Evolutionary conservation across 2,797 vertebrate genomes (phyloP).

Genomic region (Tiaroga cobitis): DNA sequence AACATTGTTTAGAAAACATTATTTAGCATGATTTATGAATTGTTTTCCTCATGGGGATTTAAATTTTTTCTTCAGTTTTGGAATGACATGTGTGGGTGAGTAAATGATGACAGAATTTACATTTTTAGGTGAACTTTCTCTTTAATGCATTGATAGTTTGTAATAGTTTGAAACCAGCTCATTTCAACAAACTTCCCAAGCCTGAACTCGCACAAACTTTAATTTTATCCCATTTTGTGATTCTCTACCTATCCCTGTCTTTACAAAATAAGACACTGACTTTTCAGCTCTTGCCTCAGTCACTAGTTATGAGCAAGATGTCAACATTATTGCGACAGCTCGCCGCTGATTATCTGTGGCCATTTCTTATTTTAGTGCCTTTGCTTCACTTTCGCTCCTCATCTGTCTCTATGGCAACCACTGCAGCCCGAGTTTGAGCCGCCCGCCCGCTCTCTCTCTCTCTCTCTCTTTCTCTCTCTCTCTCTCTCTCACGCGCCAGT

Average conservation of each 20-base stretch:
- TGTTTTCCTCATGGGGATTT: too few species aligned
- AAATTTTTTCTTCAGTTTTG: not conserved
- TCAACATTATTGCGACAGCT: constrained; percentile 54
- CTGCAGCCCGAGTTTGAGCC: constrained; percentile 73
- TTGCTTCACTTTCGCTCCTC: constrained; percentile 70
- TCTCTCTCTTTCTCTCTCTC: constrained; percentile 12
- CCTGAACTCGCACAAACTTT: constrained; percentile 37
- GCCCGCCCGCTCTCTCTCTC: not conserved
- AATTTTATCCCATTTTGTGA: constrained; percentile 50
- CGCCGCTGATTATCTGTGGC: constrained; percentile 61
- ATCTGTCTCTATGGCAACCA: constrained; percentile 81
- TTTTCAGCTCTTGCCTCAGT: constrained; percentile 54
- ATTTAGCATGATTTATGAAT: too few species aligned
- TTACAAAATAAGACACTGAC: constrained; percentile 36
- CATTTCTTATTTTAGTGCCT: constrained; percentile 66
- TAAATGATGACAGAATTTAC: not conserved
- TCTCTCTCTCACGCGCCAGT: constrained; percentile 44
- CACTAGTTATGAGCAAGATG: constrained; percentile 60
- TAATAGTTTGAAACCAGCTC: not conserved
- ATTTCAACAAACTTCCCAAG: constrained; percentile 1
- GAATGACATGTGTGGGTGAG: not conserved
- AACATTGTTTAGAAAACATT: too few species aligned
- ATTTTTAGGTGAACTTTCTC: not conserved
- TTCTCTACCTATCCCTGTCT: constrained; percentile 48
- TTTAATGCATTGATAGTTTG: not conserved